These are phyloP conservation scores for Bombus breviceps DNA, from an alignment of 1,140 invertebrate species.

Conservation along the genomic window DNA sequence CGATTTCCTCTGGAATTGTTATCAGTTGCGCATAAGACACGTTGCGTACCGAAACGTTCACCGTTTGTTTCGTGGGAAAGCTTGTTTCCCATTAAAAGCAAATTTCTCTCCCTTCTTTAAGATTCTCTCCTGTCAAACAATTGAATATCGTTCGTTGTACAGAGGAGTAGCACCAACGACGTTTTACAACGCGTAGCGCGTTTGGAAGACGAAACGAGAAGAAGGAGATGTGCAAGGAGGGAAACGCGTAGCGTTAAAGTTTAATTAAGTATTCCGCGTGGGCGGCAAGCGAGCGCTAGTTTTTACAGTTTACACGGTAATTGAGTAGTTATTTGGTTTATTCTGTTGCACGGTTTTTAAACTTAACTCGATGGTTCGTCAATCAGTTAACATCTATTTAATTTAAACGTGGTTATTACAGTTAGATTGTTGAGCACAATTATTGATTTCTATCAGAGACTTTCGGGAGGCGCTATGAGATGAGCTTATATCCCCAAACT, in stretches of 20 bases:
- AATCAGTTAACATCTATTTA: conserved; percentile 64
- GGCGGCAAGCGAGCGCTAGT: conserved; percentile 46
- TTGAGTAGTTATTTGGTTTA: conserved; percentile 48
- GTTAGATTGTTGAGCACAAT: conserved; percentile 82
- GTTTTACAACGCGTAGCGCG: not conserved
- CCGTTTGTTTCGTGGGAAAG: not conserved
- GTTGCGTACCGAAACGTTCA: conserved; percentile 1
- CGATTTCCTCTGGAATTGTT: not conserved
- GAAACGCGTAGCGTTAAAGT: conserved; percentile 30
- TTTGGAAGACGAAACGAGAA: conserved; percentile 53
- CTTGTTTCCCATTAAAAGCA: conserved; percentile 5
- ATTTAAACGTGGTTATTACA: conserved; percentile 82
- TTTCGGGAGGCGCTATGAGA: conserved; percentile 81
- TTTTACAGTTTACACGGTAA: conserved; percentile 42
- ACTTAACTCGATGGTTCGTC: conserved; percentile 55
- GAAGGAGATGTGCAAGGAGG: conserved; percentile 16
- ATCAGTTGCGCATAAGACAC: not conserved
- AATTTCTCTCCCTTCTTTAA: conserved; percentile 7
- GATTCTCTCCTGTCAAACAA: conserved; percentile 28
- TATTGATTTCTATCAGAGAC: conserved; percentile 82
- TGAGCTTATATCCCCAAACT: conserved; percentile 80
- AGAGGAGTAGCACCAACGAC: conserved; percentile 7
- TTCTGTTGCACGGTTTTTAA: conserved; percentile 47
- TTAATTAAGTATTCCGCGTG: conserved; percentile 47
- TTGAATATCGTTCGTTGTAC: conserved; percentile 30